Evolutionary conservation across 2,888 invertebrate genomes (phyloP).

Genomic region (Xestia sexstrigata): DNA sequence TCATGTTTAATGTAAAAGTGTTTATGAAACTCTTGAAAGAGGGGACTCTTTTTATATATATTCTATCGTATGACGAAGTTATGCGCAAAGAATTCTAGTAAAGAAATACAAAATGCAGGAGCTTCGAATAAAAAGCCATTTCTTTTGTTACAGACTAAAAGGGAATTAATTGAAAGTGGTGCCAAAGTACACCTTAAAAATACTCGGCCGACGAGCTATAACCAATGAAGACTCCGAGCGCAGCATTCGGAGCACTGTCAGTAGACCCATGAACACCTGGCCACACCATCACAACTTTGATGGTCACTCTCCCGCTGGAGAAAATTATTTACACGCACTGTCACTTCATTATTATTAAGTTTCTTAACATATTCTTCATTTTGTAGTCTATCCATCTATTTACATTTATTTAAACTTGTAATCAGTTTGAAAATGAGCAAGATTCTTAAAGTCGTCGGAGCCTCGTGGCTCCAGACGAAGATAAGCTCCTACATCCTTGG

Average conservation of each 20-base stretch:
- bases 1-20: neutral
- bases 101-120: neutral
- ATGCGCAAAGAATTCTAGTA: conserved; percentile 1
- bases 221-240: conserved; percentile 83
- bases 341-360: conserved; percentile 91
- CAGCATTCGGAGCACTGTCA: conserved; percentile 73
- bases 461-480: conserved; percentile 94
- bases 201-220: conserved; percentile 70
- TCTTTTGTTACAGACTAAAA: conserved; percentile 86
- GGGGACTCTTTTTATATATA: neutral
- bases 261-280: conserved; percentile 79
- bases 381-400: conserved; percentile 81
- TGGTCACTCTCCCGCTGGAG: conserved; percentile 85
- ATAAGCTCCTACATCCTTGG: conserved; percentile 93
- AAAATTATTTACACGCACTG: conserved; percentile 87
- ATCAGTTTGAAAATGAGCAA: conserved; percentile 83
- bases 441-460: conserved; percentile 95
- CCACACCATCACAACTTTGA: conserved; percentile 81
- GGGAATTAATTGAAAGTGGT: conserved; percentile 76
- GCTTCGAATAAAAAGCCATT: conserved; percentile 18
- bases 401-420: conserved; percentile 58
- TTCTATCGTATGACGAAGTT: neutral
- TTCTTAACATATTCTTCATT: conserved; percentile 88
- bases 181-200: conserved; percentile 74
- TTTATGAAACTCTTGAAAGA: conserved; percentile 5